Base-by-base conservation (phyloP, 2,797 vertebrate species). In the Molossus alvarezi region DNA sequence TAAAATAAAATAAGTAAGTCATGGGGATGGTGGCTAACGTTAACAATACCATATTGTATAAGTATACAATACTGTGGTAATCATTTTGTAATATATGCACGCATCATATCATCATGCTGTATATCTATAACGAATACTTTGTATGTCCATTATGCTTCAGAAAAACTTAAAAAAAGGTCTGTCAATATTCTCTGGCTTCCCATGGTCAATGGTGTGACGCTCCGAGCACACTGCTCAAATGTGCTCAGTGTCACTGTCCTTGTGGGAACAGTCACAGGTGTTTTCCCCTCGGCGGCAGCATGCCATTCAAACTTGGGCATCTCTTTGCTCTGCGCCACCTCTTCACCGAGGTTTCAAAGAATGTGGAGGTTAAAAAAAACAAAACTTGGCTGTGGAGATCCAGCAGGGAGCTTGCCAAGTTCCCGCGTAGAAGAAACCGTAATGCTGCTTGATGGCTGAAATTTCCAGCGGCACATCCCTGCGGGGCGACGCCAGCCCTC, bases 401-500 rank as follows among this genome's bases (percentile, higher is more conserved):
- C 9, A 23, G 5, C 9, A 27, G 0, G 13, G 45, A 48, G 65
- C 48, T 73, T 73, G 25, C 29, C 13, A 1, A 0, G 5, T 73
- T 67, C 87, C 73, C 89, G 55, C 4, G 27, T 4, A 83, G 13
- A 41, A 64, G 87, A 4, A 76, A 37, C 1, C n/a, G 23, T 3
- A 45, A 11, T 1, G 51, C 75, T 23, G 15, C 33, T 15, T 20
- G 37, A 3, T 7, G 27, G 17, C 37, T 37, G 67, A 53, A 77
- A 67, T 13, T 25, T 25, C 57, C 0, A 20, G 41, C 76, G 79
- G 58, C 18, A 48, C 33, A 41, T 91, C 65, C 75, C 67, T 18
- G 55, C 55, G 0, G 0, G 1, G 0, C 69, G 13, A 0, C 0
- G 7, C 0, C 18, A 83, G 33, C 0, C n/a, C 85, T 85, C 77